Evolutionary conservation across 2,797 vertebrate genomes (phyloP).

Genomic region (Rhinophrynus dorsalis): DNA sequence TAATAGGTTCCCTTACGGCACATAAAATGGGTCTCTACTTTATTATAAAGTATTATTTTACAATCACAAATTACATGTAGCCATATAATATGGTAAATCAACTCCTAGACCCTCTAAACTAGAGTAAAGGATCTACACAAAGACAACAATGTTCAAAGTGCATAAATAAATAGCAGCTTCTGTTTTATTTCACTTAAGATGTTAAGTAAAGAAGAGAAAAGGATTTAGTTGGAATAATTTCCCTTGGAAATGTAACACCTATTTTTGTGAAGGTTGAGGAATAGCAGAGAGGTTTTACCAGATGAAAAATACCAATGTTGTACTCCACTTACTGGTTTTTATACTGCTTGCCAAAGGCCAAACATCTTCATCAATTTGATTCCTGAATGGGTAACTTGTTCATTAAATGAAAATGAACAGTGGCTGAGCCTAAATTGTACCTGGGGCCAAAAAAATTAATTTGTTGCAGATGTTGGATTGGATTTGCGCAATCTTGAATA

Average conservation of each 20-base stretch:
- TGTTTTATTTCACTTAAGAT: conserved; percentile 7
- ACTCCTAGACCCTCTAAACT: no score
- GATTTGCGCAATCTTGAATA: background rate
- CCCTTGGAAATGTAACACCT: conserved; percentile 10
- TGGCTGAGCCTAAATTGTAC: conserved; percentile 58
- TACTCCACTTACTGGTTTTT: background rate
- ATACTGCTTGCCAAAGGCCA: conserved; percentile 56
- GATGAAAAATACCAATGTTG: conserved; percentile 5
- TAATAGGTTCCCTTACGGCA: no score
- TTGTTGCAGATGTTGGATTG: conserved; percentile 50
- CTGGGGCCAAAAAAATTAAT: conserved; percentile 60
- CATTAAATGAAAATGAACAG: conserved; percentile 64
- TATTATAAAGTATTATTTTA: no score
- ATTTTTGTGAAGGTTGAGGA: background rate
- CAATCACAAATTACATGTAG: background rate
- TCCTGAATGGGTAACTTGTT: conserved; percentile 67
- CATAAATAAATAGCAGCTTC: background rate
- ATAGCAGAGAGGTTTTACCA: conserved; percentile 3
- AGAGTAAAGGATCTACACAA: no score
- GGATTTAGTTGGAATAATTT: background rate
- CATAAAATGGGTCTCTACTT: no score
- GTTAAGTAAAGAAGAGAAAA: conserved; percentile 8
- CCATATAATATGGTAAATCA: no score
- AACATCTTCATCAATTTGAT: conserved; percentile 66
- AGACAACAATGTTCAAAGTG: background rate